These are phyloP conservation scores for Muraenolepis orangiensis DNA, from an alignment of 2,797 vertebrate species.

Conservation along the genomic window DNA sequence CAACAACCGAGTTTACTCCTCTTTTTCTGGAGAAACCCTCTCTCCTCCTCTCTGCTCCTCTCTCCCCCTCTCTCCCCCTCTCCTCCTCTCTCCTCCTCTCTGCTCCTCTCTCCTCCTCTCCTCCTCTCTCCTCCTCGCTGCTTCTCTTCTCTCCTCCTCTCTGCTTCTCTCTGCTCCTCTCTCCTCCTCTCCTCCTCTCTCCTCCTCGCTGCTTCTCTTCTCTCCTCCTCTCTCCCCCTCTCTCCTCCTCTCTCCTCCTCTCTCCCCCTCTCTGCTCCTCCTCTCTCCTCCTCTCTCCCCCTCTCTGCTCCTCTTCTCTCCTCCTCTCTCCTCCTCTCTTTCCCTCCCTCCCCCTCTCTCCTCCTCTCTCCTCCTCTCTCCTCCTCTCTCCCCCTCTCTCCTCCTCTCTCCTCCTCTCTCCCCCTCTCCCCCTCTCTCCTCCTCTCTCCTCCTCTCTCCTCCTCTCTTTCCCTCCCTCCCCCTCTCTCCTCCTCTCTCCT, in stretches of 20 bases:
- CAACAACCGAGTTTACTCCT: not conserved
- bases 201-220: no score
- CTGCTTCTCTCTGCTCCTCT: not conserved
- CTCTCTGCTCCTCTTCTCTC: not conserved
- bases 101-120: not conserved
- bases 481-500: not conserved
- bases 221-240: not conserved
- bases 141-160: not conserved
- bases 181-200: no score
- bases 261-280: no score
- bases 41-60: not conserved
- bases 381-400: not conserved
- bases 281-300: not conserved
- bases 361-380: not conserved
- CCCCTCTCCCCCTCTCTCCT: no score
- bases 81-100: not conserved
- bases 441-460: not conserved
- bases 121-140: not conserved
- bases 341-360: no score
- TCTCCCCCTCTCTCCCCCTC: no score
- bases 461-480: not conserved
- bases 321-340: no score
- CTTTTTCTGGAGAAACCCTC: not conserved
- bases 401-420: no score
- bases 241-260: not conserved